Evolutionary conservation across 2,888 invertebrate genomes (phyloP).

Genomic region (Habrosyne pyritoides): DNA sequence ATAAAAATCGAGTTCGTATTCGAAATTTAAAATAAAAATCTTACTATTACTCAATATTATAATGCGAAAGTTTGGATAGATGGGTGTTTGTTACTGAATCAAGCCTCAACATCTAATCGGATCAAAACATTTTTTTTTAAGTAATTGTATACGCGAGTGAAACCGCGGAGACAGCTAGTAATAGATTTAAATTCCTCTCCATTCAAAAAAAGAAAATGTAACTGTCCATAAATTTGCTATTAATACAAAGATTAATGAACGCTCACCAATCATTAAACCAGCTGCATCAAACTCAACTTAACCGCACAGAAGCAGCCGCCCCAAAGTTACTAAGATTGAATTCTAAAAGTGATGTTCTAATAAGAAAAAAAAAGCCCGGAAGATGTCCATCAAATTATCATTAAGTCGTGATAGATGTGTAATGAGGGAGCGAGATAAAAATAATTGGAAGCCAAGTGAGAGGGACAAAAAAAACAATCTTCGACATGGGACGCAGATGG

Average conservation of each 20-base stretch:
- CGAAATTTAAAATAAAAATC: neutral
- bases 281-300: neutral
- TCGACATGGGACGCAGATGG: conserved; percentile 15
- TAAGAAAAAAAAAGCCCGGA: conserved; percentile 28
- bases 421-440: conserved; percentile 31
- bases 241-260: neutral
- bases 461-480: conserved; percentile 13
- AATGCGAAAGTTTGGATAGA: too few relatives aligned
- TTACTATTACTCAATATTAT: too few relatives aligned
- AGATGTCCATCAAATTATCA: conserved; percentile 39
- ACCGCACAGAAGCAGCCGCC: neutral
- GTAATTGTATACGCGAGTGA: too few relatives aligned
- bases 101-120: too few relatives aligned
- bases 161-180: too few relatives aligned
- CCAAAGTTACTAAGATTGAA: neutral
- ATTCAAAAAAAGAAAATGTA: too few relatives aligned
- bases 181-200: too few relatives aligned
- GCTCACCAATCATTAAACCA: neutral
- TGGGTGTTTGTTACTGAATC: too few relatives aligned
- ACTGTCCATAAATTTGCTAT: neutral
- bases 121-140: too few relatives aligned
- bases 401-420: conserved; percentile 32
- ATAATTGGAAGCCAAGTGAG: conserved; percentile 17
- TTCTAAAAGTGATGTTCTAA: conserved; percentile 17
- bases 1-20: neutral